phyloP scores from a whole-genome alignment of 92 coral and sea anemone genomes.

The Galaxea fascicularis region DNA sequence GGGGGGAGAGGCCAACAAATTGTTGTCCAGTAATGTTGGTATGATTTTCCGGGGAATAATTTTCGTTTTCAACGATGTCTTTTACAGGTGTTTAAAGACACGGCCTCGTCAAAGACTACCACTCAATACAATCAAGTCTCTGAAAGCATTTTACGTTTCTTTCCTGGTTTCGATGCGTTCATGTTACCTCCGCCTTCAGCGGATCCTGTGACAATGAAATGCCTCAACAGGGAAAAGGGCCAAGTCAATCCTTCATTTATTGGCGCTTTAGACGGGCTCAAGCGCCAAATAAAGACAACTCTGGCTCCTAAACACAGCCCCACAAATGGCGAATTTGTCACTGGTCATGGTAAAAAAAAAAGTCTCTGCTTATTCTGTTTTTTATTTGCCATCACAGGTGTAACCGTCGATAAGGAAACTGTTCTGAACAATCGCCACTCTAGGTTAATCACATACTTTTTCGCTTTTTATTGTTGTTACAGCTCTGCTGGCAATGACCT shows the following conservation, averaged over 20 bases:
- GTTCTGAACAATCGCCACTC: neutral
- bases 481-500: neutral
- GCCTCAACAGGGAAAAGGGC: constrained; percentile 35
- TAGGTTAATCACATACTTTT: neutral
- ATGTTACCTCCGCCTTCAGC: constrained; percentile 75
- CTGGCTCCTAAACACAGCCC: constrained; percentile 63
- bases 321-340: constrained; percentile 70
- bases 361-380: too few species aligned
- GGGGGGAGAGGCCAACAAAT: too few species aligned
- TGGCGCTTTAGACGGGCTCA: constrained; percentile 42
- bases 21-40: too few species aligned
- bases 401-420: neutral
- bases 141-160: constrained; percentile 70
- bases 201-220: constrained; percentile 52
- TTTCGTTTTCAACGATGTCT: neutral
- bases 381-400: neutral
- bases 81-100: constrained; percentile 20
- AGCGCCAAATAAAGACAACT: constrained; percentile 6
- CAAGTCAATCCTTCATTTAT: constrained; percentile 54
- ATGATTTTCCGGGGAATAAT: too few species aligned
- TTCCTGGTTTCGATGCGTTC: constrained; percentile 82
- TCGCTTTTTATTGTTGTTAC: too few species aligned
- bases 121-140: constrained; percentile 49
- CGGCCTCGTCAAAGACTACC: neutral
- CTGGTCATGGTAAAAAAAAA: constrained; percentile 68